A percentile compares a stretch with the other conserved stretches of the same genome.
phyloP scores from a whole-genome alignment of 1,140 invertebrate genomes.

The Drosophila insularis region DNA sequence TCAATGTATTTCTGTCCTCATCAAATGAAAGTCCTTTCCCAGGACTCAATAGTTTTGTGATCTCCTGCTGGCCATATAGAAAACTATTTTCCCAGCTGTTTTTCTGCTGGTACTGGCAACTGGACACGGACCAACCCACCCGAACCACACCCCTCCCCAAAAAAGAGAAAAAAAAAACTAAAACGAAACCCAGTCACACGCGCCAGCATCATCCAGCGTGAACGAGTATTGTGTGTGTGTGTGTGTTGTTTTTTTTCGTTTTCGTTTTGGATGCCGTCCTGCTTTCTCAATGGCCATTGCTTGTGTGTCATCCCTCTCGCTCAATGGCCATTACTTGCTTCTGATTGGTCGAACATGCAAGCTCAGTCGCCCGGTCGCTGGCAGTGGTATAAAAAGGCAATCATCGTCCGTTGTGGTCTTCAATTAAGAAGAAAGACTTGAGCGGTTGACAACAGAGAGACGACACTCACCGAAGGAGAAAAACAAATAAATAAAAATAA shows the following conservation, averaged over 20 bases:
- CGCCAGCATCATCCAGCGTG: conserved; percentile 52
- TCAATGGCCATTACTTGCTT: conserved; percentile 56
- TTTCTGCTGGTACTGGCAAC: conserved; percentile 4
- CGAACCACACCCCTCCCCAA: conserved; percentile 43
- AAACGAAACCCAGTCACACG: conserved; percentile 59
- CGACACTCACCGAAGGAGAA: conserved; percentile 28
- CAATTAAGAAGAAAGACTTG: conserved; percentile 79
- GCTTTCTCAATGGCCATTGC: conserved; percentile 51
- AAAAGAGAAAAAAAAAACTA: no score
- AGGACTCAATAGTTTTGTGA: conserved; percentile 3
- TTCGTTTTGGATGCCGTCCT: neutral
- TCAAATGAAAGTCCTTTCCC: conserved; percentile 13
- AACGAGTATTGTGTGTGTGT: conserved; percentile 8
- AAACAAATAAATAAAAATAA: conserved; percentile 2
- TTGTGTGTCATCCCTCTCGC: conserved; percentile 23
- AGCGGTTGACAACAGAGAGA: conserved; percentile 48
- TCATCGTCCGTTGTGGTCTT: conserved; percentile 75
- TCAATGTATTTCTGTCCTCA: neutral
- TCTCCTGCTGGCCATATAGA: neutral
- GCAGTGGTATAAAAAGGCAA: conserved; percentile 82
- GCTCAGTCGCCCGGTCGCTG: conserved; percentile 47
- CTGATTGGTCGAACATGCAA: conserved; percentile 66
- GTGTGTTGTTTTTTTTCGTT: no score
- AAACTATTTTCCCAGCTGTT: conserved; percentile 28
- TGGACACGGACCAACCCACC: conserved; percentile 9